A percentile compares a stretch with the other conserved stretches of the same genome.
Conservation (phyloP, 2,113 vertebrate genomes). For the Phylloscopus trochilus region DNA sequence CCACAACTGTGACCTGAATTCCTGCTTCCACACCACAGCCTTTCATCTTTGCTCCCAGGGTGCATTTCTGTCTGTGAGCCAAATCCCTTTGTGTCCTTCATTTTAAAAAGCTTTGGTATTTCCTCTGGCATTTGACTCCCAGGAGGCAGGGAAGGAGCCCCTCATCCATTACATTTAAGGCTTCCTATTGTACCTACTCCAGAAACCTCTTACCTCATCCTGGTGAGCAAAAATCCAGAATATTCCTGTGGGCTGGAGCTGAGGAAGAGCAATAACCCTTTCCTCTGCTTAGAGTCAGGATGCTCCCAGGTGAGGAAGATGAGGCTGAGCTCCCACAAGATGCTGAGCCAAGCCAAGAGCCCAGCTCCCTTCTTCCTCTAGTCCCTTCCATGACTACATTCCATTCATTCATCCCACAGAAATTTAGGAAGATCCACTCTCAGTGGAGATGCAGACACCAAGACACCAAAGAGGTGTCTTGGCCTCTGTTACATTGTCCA, state of each 20-base stretch:
- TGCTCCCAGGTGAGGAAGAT: neutral
- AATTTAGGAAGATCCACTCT: neutral
- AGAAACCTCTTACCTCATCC: neutral
- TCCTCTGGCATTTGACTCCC: neutral
- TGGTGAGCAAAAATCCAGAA: neutral
- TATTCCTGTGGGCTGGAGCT: neutral
- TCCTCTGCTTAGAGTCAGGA: neutral
- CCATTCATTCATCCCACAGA: neutral
- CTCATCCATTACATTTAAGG: rapidly evolving
- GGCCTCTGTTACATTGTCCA: rapidly evolving
- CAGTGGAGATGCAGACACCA: rapidly evolving
- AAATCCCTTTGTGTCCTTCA: neutral
- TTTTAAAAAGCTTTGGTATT: neutral
- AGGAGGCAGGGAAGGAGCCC: neutral
- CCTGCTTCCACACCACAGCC: neutral
- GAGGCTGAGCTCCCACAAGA: neutral
- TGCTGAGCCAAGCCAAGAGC: neutral
- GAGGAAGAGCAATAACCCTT: neutral
- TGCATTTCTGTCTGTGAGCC: neutral
- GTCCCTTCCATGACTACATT: neutral
- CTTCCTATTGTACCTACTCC: neutral
- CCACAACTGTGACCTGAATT: neutral
- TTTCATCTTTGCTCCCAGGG: neutral
- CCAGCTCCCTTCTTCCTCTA: neutral
- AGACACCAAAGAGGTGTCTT: neutral